Conservation (phyloP, 2,797 vertebrate species). For the Muscicapa striata region DNA sequence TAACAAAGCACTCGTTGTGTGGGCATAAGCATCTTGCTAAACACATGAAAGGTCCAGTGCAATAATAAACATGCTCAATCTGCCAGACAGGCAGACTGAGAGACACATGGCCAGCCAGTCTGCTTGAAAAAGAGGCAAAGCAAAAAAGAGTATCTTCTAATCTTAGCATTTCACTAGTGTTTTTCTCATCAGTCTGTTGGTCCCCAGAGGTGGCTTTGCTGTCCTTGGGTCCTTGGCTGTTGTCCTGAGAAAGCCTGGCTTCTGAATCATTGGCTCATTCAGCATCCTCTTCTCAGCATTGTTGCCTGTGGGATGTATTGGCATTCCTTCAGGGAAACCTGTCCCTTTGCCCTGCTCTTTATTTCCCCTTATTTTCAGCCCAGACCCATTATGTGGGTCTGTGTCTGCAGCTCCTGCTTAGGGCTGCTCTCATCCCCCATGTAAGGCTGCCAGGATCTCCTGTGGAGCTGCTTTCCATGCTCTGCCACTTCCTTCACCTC, state of each 20-base stretch:
- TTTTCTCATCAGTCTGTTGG: background rate
- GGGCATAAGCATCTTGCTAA: background rate
- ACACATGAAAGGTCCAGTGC: background rate
- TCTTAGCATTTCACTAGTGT: background rate
- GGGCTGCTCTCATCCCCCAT: rapidly evolving
- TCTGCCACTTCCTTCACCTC: background rate
- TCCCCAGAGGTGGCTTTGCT: rapidly evolving
- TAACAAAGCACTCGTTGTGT: background rate
- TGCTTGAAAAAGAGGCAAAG: background rate
- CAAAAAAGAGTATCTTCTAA: background rate
- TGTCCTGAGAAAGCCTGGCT: background rate
- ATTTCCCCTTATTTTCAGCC: background rate
- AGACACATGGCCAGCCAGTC: background rate
- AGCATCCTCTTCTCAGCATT: background rate
- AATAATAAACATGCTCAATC: background rate
- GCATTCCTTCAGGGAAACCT: background rate
- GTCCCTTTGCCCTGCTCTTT: background rate
- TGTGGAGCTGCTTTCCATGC: background rate
- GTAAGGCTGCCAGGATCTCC: rapidly evolving
- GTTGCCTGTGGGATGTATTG: background rate
- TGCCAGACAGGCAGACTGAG: background rate
- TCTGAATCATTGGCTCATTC: background rate
- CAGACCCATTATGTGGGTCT: background rate
- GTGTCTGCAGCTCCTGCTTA: background rate
- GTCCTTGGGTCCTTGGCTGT: background rate